These are phyloP conservation scores for Wiebesia pumilae DNA, from an alignment of 1,140 invertebrate species.

Conservation along the genomic window DNA sequence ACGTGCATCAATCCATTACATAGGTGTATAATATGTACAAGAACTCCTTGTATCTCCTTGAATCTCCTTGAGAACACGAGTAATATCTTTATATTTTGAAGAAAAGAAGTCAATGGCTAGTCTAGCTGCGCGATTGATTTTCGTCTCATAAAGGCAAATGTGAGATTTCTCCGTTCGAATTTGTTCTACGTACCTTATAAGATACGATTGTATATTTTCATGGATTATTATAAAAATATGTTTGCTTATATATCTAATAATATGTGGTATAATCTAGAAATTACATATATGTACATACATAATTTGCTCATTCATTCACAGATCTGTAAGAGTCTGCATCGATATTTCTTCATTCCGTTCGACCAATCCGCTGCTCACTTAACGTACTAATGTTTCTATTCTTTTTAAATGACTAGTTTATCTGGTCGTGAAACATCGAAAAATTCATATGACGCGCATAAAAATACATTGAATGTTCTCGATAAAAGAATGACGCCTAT, in stretches of 20 bases:
- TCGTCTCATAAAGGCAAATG: constrained; percentile 36
- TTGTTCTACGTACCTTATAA: background rate
- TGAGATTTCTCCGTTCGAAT: background rate
- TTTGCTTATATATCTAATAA: background rate
- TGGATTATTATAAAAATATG: constrained; percentile 24
- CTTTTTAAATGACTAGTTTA: too few relatives aligned
- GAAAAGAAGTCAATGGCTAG: background rate
- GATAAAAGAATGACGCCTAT: too few relatives aligned
- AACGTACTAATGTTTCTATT: too few relatives aligned
- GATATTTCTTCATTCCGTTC: too few relatives aligned
- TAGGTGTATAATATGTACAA: background rate
- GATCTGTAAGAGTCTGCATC: background rate
- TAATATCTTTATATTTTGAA: background rate
- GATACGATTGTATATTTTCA: background rate
- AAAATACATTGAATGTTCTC: too few relatives aligned
- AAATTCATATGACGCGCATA: too few relatives aligned
- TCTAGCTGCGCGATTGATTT: background rate
- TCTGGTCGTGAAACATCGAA: too few relatives aligned
- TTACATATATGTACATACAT: background rate
- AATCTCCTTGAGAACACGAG: background rate
- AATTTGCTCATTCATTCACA: background rate
- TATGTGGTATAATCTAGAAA: background rate
- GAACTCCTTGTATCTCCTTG: background rate
- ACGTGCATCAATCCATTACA: background rate
- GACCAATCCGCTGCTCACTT: too few relatives aligned